Conservation (phyloP, 2,113 vertebrate species). For the Edolisoma coerulescens region DNA sequence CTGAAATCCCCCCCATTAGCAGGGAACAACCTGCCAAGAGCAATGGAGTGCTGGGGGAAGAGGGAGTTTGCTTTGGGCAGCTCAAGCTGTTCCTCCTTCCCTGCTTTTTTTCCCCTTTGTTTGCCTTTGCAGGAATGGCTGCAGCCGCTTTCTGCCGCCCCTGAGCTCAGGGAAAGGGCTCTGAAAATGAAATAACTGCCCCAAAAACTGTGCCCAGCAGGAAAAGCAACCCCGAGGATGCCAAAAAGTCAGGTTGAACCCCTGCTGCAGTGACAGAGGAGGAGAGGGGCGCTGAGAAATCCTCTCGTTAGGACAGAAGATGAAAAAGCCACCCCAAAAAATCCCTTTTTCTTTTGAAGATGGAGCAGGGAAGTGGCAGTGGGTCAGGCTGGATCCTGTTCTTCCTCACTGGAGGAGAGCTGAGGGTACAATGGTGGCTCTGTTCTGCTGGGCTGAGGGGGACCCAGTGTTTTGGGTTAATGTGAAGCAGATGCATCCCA, state of each 20-base stretch:
- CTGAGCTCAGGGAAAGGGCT: neutral
- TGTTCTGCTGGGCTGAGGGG: neutral
- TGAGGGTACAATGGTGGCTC: neutral
- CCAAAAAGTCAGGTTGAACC: neutral
- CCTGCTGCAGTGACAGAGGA: neutral
- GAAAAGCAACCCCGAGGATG: neutral
- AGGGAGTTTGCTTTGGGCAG: neutral
- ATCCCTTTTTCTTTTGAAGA: neutral
- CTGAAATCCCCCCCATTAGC: neutral
- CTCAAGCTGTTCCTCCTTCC: neutral
- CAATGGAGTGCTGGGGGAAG: neutral
- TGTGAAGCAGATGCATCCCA: neutral
- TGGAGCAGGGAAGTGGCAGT: neutral
- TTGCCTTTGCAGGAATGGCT: neutral
- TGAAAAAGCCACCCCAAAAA: neutral
- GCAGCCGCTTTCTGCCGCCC: neutral
- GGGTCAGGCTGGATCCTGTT: neutral
- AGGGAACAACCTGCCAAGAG: neutral
- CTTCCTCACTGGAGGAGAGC: neutral
- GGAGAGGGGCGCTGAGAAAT: neutral
- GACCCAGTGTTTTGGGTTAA: neutral
- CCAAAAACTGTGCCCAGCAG: neutral
- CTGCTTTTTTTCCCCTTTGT: neutral
- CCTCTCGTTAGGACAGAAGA: neutral
- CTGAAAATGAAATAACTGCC: neutral